Evolutionary conservation across 2,113 vertebrate species (phyloP).

Genomic region (Chaetura pelagica): DNA sequence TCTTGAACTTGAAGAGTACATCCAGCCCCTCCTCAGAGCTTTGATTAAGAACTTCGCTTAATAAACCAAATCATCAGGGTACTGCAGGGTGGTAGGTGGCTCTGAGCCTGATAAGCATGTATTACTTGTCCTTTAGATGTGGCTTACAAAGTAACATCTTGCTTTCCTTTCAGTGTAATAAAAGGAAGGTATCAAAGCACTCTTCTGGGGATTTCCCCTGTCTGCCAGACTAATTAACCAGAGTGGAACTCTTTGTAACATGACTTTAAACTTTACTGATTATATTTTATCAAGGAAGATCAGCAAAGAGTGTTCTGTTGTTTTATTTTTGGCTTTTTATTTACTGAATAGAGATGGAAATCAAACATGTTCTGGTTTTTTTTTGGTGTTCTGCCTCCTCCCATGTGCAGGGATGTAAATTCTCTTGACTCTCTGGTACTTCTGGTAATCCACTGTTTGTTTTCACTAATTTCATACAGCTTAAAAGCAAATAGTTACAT

Average conservation of each 20-base stretch:
- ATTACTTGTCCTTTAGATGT: background rate
- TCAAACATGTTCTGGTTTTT: background rate
- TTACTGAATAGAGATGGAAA: background rate
- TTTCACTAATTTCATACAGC: background rate
- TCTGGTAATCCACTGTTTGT: background rate
- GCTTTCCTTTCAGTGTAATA: background rate
- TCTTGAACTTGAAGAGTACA: background rate
- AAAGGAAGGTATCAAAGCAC: background rate
- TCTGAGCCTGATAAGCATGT: background rate
- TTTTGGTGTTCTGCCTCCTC: background rate
- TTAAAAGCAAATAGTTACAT: accelerated
- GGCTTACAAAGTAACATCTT: background rate
- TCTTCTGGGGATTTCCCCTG: background rate
- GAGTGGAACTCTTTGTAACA: background rate
- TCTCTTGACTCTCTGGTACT: background rate
- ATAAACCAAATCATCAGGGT: background rate
- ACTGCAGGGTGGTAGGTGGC: background rate
- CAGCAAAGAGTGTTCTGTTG: background rate
- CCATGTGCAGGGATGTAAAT: accelerated
- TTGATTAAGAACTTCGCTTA: background rate
- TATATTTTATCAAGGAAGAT: background rate
- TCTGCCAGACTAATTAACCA: conserved; percentile 12
- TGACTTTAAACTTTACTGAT: background rate
- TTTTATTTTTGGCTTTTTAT: background rate
- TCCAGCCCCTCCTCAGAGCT: background rate